These are phyloP conservation scores for Stegodyphus mimosarum DNA, from an alignment of 1,140 invertebrate species.

Conservation along the genomic window DNA sequence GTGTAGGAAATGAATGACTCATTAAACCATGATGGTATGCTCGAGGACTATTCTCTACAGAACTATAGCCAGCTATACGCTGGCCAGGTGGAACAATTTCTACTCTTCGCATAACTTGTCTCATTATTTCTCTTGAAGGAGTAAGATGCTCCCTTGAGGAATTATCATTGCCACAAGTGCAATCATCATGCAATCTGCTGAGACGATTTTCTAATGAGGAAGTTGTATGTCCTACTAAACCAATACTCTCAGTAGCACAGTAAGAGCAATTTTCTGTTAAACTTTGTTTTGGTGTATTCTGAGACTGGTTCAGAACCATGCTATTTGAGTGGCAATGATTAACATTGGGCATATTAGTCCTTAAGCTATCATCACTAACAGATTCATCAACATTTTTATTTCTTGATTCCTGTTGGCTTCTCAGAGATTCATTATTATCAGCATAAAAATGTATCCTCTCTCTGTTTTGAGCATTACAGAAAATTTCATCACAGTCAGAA, in stretches of 20 bases:
- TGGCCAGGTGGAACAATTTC: slow-evolving; percentile 60
- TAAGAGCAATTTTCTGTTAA: background rate
- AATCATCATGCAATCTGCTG: slow-evolving; percentile 30
- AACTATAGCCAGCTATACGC: slow-evolving; percentile 18
- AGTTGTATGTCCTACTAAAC: slow-evolving; percentile 13
- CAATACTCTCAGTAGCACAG: background rate
- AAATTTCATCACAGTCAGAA: slow-evolving; percentile 38
- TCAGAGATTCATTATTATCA: background rate
- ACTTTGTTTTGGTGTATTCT: background rate
- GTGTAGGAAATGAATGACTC: slow-evolving; percentile 53
- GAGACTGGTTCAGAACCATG: background rate
- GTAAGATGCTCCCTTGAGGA: slow-evolving; percentile 43
- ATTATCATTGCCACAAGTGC: slow-evolving; percentile 24
- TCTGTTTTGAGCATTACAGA: slow-evolving; percentile 20
- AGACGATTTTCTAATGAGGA: slow-evolving; percentile 38
- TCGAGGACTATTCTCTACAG: slow-evolving; percentile 39
- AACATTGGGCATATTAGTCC: slow-evolving; percentile 7
- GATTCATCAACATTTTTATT: slow-evolving; percentile 22
- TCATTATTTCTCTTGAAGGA: slow-evolving; percentile 51
- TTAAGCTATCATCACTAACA: background rate
- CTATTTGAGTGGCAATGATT: background rate
- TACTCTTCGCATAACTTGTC: slow-evolving; percentile 53
- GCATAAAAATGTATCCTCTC: background rate
- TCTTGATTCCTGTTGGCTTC: background rate
- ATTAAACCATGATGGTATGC: slow-evolving; percentile 43